Base-by-base conservation (phyloP, 2,113 vertebrate genomes). In the Sardina pilchardus region DNA sequence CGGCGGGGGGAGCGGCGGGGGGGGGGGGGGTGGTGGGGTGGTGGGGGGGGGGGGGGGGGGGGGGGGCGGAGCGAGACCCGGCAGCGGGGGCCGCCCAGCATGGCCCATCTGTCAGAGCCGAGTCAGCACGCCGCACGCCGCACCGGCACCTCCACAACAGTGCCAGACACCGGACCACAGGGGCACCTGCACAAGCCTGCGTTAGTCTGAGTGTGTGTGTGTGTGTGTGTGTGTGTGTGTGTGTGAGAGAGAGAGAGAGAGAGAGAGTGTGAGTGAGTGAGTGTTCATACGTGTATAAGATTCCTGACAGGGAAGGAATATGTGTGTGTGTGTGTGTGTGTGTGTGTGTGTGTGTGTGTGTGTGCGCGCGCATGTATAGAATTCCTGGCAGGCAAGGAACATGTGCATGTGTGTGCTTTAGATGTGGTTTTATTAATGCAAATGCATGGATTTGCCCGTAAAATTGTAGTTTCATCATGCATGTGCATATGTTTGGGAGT, bases 31-130 rank as follows among this genome's bases (percentile, higher is more conserved):
- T n/a, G n/a, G n/a, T n/a, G n/a, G n/a, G n/a, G n/a, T n/a, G n/a
- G n/a, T n/a, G 9, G 3, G 34, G 67, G 34, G 34, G 30, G 0
- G 19, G 1, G 6, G 53, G 53, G n/a, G 9, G 3, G 34, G 67
- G 34, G 34, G 30, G 0, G 19, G 1, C 6, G 53, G 53, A 24
- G 53, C 53, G 53, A 59, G 53, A 59, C 53, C 53, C 12, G 12
- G 14, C 71, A 36, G 71, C 34, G 12, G n/a, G 10, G 16, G 63
- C 6, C 26, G 14, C 71, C 71, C 71, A 78, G 71, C 71, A 78
- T 10, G 71, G 17, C 71, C 71, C 71, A 78, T 78, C 71, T 78
- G 71, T 78, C 34, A 78, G 71, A 36, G 71, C 71, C 30, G 26
- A 36, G 30, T 75, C 67, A 75, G n/a, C 30, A 36, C 30, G 67